A percentile compares a stretch with the other conserved stretches of the same genome.
phyloP scores from a whole-genome alignment of 1,140 invertebrate species.

The Metaphire vulgaris region DNA sequence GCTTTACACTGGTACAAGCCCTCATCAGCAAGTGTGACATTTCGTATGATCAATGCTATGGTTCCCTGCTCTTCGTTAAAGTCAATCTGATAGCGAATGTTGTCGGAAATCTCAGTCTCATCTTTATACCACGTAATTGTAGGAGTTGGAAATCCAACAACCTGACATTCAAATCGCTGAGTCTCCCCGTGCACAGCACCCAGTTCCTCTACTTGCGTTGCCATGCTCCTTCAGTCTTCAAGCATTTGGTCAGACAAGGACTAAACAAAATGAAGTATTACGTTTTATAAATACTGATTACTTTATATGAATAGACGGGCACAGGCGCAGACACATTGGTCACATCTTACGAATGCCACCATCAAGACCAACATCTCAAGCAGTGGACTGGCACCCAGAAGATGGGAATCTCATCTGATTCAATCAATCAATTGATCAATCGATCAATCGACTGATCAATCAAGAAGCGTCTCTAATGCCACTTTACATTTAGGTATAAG shows the following conservation, averaged over 20 bases:
- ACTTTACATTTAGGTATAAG: too few relatives aligned
- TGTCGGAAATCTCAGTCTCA: conserved; percentile 42
- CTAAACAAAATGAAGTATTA: not conserved
- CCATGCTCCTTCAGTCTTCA: not conserved
- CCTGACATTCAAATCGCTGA: conserved; percentile 45
- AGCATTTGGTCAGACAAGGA: not conserved
- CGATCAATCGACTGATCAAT: too few relatives aligned
- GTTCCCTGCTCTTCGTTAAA: conserved; percentile 36
- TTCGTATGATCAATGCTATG: conserved; percentile 42
- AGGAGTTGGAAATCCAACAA: conserved; percentile 42
- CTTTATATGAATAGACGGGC: too few relatives aligned
- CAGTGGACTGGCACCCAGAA: too few relatives aligned
- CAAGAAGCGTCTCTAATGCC: too few relatives aligned
- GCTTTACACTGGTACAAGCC: conserved; percentile 41
- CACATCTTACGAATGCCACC: too few relatives aligned
- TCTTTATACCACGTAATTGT: conserved; percentile 35
- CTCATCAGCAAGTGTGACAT: conserved; percentile 38
- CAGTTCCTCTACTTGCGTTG: not conserved
- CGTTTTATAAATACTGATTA: too few relatives aligned
- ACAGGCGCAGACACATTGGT: too few relatives aligned
- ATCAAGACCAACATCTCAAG: too few relatives aligned
- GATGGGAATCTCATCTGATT: too few relatives aligned
- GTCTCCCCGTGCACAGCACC: conserved; percentile 37
- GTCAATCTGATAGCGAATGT: conserved; percentile 39
- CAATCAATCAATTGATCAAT: too few relatives aligned